Percentiles rank a stretch among this genome's conserved stretches.
These are phyloP conservation scores for Hemicordylus capensis DNA, from an alignment of 2,113 vertebrate species.

Conservation along the genomic window DNA sequence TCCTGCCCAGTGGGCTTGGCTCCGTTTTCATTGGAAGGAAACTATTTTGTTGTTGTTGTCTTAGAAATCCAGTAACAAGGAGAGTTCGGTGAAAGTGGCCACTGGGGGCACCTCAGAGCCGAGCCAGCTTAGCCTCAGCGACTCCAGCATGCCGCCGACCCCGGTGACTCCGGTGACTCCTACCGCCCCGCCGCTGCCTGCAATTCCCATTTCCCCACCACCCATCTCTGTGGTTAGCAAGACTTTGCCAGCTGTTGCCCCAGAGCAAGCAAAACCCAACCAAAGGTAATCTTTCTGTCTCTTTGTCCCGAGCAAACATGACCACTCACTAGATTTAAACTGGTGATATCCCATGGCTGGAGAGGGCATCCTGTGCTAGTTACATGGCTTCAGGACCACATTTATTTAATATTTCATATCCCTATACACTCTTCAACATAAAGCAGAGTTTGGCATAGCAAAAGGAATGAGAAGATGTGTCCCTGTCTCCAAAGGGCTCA, in stretches of 20 bases:
- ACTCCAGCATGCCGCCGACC: constrained; percentile 80
- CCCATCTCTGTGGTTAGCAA: constrained; percentile 78
- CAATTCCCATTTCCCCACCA: constrained; percentile 88
- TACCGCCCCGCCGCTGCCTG: constrained; percentile 74
- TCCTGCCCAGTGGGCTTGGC: neutral
- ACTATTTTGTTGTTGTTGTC: constrained; percentile 17
- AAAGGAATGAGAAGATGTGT: too few species aligned
- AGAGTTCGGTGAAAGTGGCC: constrained; percentile 79
- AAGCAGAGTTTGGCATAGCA: too few species aligned
- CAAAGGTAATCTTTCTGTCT: constrained; percentile 76
- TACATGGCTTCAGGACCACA: too few species aligned
- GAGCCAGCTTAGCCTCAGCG: constrained; percentile 77
- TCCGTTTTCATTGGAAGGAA: too few species aligned
- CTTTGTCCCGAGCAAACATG: rapidly evolving
- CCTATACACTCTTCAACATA: too few species aligned
- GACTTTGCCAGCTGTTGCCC: constrained; percentile 61
- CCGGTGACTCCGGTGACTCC: constrained; percentile 84
- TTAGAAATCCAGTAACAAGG: constrained; percentile 93
- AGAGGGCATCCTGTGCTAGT: too few species aligned
- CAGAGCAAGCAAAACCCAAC: constrained; percentile 86
- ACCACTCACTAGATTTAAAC: neutral
- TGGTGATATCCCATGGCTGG: neutral
- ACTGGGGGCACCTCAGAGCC: constrained; percentile 77
- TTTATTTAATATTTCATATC: too few species aligned
- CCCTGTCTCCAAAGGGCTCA: too few species aligned